These are phyloP conservation scores for Leptinotarsa rubiginosa DNA, from an alignment of 2,888 invertebrate species.

Conservation along the genomic window DNA sequence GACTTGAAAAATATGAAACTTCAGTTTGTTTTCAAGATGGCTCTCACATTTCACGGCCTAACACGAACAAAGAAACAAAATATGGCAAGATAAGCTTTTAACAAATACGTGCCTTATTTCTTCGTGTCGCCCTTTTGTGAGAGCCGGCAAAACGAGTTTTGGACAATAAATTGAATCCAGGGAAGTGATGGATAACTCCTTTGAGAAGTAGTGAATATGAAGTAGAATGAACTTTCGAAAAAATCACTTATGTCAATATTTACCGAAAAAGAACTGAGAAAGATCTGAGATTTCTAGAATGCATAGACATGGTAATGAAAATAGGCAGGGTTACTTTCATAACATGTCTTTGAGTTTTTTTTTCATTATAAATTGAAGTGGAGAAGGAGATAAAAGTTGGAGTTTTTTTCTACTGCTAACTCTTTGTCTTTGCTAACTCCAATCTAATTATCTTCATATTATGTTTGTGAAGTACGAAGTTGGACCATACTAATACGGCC, in stretches of 20 bases:
- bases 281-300: too few species aligned
- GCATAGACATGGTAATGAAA: too few species aligned
- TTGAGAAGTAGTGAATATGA: neutral
- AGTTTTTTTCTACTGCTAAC: too few species aligned
- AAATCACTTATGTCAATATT: neutral
- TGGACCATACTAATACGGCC: too few species aligned
- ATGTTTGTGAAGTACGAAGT: too few species aligned
- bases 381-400: too few species aligned
- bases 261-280: neutral
- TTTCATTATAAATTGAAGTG: too few species aligned
- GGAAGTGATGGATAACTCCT: slow-evolving; percentile 7
- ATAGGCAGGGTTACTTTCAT: too few species aligned
- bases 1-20: slow-evolving; percentile 25
- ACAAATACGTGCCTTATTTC: slow-evolving; percentile 45
- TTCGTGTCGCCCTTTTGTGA: slow-evolving; percentile 30
- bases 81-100: slow-evolving; percentile 47
- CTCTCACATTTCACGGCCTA: slow-evolving; percentile 38
- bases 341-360: too few species aligned
- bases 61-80: slow-evolving; percentile 41
- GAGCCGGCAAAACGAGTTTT: slow-evolving; percentile 33
- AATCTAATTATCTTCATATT: too few species aligned
- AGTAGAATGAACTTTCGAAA: neutral
- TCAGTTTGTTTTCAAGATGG: slow-evolving; percentile 31
- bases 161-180: slow-evolving; percentile 35
- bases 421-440: too few species aligned